Conservation (phyloP, 2,113 vertebrate species). For the Talpa occidentalis region DNA sequence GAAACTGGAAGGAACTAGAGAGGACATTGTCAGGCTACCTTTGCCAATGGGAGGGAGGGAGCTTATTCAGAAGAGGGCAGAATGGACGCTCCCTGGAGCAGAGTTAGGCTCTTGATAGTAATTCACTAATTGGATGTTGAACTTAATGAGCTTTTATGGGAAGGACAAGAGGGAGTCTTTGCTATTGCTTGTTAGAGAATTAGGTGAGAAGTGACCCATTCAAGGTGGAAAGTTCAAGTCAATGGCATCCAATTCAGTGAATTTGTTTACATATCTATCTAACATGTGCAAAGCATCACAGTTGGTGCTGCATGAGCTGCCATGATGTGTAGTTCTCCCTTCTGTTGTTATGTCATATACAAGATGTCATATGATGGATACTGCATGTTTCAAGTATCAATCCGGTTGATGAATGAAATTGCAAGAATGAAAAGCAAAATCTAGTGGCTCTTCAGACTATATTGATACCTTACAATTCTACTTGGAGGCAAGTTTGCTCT, state of each 20-base stretch:
- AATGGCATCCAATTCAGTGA: background rate
- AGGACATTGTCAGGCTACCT: background rate
- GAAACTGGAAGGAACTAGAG: background rate
- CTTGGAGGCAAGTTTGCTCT: background rate
- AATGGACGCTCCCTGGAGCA: background rate
- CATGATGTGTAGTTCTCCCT: background rate
- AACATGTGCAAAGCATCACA: background rate
- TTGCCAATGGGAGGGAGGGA: background rate
- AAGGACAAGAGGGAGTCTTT: background rate
- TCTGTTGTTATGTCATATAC: background rate
- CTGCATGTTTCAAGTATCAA: background rate
- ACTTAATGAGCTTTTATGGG: background rate
- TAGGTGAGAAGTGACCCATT: background rate
- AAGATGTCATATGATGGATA: background rate
- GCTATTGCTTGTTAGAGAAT: background rate
- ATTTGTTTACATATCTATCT: background rate
- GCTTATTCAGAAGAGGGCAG: background rate
- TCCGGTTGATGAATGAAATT: background rate
- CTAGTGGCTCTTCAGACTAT: background rate
- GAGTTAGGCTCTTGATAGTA: background rate
- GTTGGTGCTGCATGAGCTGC: background rate
- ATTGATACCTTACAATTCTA: background rate
- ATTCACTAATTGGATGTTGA: background rate
- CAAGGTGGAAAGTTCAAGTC: background rate
- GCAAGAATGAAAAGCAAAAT: background rate